Conservation (phyloP, 1,140 invertebrate genomes). For the Saccostrea cuccullata region DNA sequence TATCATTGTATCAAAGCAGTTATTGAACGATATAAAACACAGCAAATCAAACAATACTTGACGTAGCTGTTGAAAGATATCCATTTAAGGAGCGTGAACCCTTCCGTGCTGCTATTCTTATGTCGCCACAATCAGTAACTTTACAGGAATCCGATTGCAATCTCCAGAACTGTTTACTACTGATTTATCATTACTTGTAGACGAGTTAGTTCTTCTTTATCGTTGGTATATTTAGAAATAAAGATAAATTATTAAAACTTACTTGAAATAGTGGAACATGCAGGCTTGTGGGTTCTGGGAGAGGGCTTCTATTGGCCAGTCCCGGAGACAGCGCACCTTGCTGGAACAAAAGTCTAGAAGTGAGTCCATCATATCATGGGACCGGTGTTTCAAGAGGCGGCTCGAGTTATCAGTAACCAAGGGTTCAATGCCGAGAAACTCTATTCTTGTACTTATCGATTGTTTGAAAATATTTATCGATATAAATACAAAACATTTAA, state of each 20-base stretch:
- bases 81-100: neutral
- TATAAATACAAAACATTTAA: constrained; percentile 29
- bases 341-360: constrained; percentile 56
- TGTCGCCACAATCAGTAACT: neutral
- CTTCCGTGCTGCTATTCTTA: neutral
- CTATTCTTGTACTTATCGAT: constrained; percentile 8
- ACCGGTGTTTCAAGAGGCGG: neutral
- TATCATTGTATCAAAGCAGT: neutral
- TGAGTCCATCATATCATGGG: neutral
- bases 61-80: constrained; percentile 19
- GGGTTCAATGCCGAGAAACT: neutral
- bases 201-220: neutral
- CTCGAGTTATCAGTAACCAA: neutral
- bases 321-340: constrained; percentile 64
- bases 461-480: constrained; percentile 35
- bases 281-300: constrained; percentile 62
- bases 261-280: constrained; percentile 74
- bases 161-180: neutral
- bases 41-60: neutral
- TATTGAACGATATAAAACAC: neutral
- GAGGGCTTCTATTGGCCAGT: constrained; percentile 70
- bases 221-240: neutral
- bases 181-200: neutral
- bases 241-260: constrained; percentile 45
- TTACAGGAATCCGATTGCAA: neutral